These are phyloP conservation scores for Ptilorrhoa leucosticta DNA, from an alignment of 2,113 vertebrate genomes.

Conservation along the genomic window DNA sequence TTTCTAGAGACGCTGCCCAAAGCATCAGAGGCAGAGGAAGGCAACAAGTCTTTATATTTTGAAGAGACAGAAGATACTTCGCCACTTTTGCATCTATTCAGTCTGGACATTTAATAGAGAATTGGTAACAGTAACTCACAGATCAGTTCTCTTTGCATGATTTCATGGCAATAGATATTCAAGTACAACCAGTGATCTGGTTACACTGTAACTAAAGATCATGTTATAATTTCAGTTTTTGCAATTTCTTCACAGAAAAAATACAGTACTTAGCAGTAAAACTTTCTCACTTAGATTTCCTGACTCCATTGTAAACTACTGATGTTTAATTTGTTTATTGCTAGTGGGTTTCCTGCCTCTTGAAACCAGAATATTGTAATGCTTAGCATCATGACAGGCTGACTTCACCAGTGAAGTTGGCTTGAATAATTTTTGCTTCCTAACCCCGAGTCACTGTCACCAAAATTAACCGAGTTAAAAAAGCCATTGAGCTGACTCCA, in stretches of 20 bases:
- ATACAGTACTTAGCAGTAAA: neutral
- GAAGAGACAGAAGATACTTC: neutral
- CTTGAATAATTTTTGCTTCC: neutral
- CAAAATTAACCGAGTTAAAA: neutral
- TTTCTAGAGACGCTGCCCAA: neutral
- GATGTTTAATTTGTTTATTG: neutral
- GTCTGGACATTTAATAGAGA: neutral
- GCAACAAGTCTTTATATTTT: neutral
- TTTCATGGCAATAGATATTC: neutral
- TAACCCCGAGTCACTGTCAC: neutral
- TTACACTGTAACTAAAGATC: neutral
- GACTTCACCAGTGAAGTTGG: neutral
- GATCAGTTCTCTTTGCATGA: neutral
- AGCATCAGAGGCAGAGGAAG: neutral
- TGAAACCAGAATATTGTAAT: neutral
- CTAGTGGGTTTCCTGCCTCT: neutral
- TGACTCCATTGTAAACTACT: neutral
- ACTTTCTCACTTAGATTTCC: neutral
- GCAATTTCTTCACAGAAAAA: neutral
- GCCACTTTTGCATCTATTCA: neutral
- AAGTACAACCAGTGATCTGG: neutral
- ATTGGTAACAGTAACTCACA: neutral
- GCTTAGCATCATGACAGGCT: neutral
- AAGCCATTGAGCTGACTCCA: neutral
- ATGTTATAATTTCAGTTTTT: neutral